Evolutionary conservation across 2,888 invertebrate genomes (phyloP).

Genomic region (Esperia sulphurella): DNA sequence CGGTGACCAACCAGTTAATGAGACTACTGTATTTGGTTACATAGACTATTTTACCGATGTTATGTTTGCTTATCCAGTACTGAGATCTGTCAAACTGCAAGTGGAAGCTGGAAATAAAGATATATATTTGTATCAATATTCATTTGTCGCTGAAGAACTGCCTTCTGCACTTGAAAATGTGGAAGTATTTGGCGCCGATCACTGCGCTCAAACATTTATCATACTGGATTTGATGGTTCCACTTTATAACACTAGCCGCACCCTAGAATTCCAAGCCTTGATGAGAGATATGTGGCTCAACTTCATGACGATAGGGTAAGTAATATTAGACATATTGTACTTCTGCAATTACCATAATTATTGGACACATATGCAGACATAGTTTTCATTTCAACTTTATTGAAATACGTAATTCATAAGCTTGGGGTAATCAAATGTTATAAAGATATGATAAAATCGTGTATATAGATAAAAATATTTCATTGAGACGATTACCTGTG

Average conservation of each 20-base stretch:
- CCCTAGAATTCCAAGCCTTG: conserved; percentile 16
- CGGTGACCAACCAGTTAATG: conserved; percentile 22
- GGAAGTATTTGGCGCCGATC: conserved; percentile 28
- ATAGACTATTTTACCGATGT: conserved; percentile 36
- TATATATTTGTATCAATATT: conserved; percentile 35
- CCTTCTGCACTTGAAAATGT: conserved; percentile 16
- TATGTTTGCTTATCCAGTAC: conserved; percentile 23
- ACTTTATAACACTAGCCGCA: conserved; percentile 17
- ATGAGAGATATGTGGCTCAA: conserved; percentile 36
- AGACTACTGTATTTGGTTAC: conserved; percentile 26
- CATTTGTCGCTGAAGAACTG: conserved; percentile 26
- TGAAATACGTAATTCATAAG: too few relatives aligned
- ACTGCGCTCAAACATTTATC: conserved; percentile 30
- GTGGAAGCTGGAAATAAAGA: conserved; percentile 26
- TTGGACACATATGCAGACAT: too few relatives aligned
- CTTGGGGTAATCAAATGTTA: too few relatives aligned
- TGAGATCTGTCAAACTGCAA: conserved; percentile 26
- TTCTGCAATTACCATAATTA: too few relatives aligned
- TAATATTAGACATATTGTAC: background rate
- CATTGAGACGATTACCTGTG: too few relatives aligned
- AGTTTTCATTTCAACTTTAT: too few relatives aligned
- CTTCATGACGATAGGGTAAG: conserved; percentile 42
- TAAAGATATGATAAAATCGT: too few relatives aligned
- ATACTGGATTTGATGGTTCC: conserved; percentile 21
- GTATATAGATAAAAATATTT: too few relatives aligned